A percentile compares a stretch with the other conserved stretches of the same genome.
These are phyloP conservation scores for Lepidocyrtinus sp. DNA, from an alignment of 2,888 invertebrate species.

Conservation along the genomic window DNA sequence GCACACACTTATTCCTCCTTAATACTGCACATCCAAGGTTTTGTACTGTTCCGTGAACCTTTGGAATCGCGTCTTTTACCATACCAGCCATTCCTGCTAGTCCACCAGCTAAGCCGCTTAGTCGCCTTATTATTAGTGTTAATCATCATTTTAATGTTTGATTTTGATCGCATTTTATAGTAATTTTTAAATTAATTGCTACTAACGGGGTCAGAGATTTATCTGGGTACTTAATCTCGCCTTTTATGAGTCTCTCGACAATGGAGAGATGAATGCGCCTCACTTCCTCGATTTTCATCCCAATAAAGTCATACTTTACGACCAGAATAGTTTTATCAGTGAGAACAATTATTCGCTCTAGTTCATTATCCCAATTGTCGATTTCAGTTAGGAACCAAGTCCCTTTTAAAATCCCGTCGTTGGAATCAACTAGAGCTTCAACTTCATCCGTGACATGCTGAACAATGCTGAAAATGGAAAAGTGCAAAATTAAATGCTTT, in stretches of 20 bases:
- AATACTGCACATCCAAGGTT: conserved; percentile 66
- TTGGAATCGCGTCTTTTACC: conserved; percentile 78
- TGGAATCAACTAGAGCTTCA: conserved; percentile 72
- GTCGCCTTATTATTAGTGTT: conserved; percentile 76
- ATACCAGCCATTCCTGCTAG: conserved; percentile 79
- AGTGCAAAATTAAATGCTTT: conserved; percentile 63
- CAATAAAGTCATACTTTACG: conserved; percentile 90
- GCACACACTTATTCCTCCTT: conserved; percentile 54
- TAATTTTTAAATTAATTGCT: no score
- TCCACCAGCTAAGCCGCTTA: conserved; percentile 82
- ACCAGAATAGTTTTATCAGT: conserved; percentile 82
- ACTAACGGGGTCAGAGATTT: conserved; percentile 90
- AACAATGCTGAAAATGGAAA: conserved; percentile 33
- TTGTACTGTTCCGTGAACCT: conserved; percentile 72
- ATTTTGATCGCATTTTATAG: no score
- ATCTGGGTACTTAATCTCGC: conserved; percentile 86
- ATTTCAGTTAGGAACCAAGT: conserved; percentile 90
- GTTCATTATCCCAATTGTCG: conserved; percentile 89
- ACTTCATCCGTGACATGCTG: conserved; percentile 50
- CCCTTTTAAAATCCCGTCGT: conserved; percentile 82
- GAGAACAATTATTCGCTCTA: conserved; percentile 84
- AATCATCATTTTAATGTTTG: no score
- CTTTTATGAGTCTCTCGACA: conserved; percentile 82
- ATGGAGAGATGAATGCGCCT: conserved; percentile 80
- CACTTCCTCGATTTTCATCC: conserved; percentile 81